These are phyloP conservation scores for Epinephelus cyanopodus DNA, from an alignment of 2,113 vertebrate genomes.

Conservation along the genomic window DNA sequence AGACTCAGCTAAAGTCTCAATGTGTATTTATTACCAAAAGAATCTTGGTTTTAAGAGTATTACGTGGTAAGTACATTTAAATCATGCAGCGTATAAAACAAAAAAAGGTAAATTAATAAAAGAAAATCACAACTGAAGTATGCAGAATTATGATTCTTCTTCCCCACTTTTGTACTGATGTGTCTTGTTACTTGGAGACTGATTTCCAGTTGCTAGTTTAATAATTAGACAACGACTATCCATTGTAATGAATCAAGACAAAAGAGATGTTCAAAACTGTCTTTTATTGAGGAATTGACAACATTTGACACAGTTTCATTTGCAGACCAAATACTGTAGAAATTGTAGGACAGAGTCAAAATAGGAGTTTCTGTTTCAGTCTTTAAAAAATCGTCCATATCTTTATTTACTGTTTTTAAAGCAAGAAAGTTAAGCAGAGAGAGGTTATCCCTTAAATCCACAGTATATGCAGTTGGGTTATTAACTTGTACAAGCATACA, in stretches of 20 bases:
- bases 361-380: slow-evolving; percentile 53
- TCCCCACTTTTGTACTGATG: too few species aligned
- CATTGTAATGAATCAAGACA: neutral
- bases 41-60: too few species aligned
- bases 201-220: neutral
- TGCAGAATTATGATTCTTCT: too few species aligned
- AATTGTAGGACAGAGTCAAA: slow-evolving; percentile 69
- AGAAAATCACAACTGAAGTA: too few species aligned
- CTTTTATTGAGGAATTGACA: slow-evolving; percentile 70
- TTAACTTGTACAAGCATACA: slow-evolving; percentile 35
- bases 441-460: slow-evolving; percentile 46
- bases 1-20: too few species aligned
- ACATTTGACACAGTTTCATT: slow-evolving; percentile 49
- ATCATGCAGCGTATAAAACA: too few species aligned
- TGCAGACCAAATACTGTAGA: slow-evolving; percentile 56
- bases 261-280: slow-evolving; percentile 45
- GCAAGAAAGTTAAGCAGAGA: slow-evolving; percentile 34
- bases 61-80: too few species aligned
- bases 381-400: slow-evolving; percentile 52
- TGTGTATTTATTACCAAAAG: too few species aligned
- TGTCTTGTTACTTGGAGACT: too few species aligned
- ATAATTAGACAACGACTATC: neutral
- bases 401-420: slow-evolving; percentile 23
- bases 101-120: too few species aligned
- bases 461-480: neutral